Percentiles rank a stretch among this genome's conserved stretches.
Conservation (phyloP, 2,888 invertebrate species). For the Phragmatobia fuliginosa region DNA sequence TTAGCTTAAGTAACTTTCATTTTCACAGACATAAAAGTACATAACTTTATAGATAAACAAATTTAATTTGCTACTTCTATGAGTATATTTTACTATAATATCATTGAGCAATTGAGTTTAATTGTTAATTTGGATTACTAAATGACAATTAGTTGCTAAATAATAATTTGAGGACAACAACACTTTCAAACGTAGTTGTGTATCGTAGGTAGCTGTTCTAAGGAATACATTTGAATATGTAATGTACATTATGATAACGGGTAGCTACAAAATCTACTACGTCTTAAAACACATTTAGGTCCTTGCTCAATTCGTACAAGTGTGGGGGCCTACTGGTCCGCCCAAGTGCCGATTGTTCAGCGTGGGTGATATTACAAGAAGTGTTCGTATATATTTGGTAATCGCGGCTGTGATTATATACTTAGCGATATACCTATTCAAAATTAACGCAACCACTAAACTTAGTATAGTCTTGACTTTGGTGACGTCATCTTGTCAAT, state of each 20-base stretch:
- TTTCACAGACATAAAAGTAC: neutral
- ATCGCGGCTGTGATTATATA: slow-evolving; percentile 46
- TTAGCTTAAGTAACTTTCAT: neutral
- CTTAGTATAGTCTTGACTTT: slow-evolving; percentile 22
- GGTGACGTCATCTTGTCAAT: slow-evolving; percentile 47
- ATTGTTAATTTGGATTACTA: neutral
- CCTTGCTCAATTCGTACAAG: slow-evolving; percentile 66
- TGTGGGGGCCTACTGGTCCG: slow-evolving; percentile 78
- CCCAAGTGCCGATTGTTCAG: slow-evolving; percentile 59
- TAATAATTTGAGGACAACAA: neutral
- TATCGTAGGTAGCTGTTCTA: neutral
- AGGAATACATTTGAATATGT: slow-evolving; percentile 26
- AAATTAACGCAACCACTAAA: slow-evolving; percentile 37
- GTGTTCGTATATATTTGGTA: slow-evolving; percentile 64
- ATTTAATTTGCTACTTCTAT: neutral
- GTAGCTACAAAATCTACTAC: slow-evolving; percentile 52
- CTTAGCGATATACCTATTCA: slow-evolving; percentile 34
- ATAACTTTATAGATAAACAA: neutral
- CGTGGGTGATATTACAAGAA: slow-evolving; percentile 66
- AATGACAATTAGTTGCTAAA: neutral
- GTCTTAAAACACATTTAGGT: slow-evolving; percentile 70
- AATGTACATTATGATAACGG: slow-evolving; percentile 53
- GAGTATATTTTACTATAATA: neutral
- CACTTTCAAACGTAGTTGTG: neutral
- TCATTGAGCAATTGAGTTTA: neutral